Evolutionary conservation across 2,797 vertebrate genomes (phyloP).

Genomic region (Alcedo atthis): DNA sequence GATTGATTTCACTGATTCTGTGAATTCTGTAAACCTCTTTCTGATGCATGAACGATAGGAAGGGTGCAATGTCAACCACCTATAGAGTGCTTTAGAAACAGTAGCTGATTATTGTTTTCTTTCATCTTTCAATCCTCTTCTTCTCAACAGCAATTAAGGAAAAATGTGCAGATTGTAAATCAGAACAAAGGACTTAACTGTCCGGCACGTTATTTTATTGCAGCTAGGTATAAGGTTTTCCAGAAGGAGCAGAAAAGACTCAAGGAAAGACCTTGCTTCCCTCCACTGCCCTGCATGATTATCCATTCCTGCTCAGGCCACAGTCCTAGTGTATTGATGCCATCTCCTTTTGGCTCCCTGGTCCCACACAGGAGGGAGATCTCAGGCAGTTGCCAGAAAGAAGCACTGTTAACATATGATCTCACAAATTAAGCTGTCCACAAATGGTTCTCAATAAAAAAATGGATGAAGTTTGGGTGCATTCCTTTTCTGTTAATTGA

Average conservation of each 20-base stretch:
- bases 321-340: background rate
- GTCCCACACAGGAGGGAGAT: background rate
- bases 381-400: fast-evolving
- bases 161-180: background rate
- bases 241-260: background rate
- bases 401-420: background rate
- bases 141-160: background rate
- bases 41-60: background rate
- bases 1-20: background rate
- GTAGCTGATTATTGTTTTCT: background rate
- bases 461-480: background rate
- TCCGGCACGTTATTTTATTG: background rate
- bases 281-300: fast-evolving
- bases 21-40: background rate
- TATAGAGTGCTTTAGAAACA: background rate
- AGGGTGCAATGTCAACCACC: background rate
- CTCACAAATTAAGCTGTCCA: background rate
- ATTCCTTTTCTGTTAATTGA: background rate
- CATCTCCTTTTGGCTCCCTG: background rate
- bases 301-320: background rate
- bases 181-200: background rate
- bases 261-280: background rate
- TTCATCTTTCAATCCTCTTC: background rate
- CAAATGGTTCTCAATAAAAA: background rate
- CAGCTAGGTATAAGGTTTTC: background rate